Conservation (phyloP, 2,113 vertebrate genomes). For the Hypanus sabinus region DNA sequence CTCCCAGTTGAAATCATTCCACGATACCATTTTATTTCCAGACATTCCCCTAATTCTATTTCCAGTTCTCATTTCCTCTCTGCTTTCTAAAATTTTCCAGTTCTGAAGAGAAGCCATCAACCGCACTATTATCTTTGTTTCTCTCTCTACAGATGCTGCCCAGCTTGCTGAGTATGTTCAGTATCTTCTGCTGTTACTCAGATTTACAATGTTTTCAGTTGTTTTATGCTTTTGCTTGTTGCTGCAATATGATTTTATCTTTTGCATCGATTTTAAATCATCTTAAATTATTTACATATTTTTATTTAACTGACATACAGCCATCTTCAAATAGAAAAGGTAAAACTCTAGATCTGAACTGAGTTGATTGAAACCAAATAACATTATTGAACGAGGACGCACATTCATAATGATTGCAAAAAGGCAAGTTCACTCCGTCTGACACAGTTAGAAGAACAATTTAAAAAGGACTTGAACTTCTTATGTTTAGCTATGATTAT, state of each 20-base stretch:
- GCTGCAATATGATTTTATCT: not conserved
- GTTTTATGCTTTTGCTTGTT: too few species aligned
- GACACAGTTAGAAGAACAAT: not conserved
- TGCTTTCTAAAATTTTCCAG: too few species aligned
- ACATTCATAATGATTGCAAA: not conserved
- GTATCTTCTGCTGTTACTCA: too few species aligned
- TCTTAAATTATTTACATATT: not conserved
- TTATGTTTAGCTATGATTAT: not conserved
- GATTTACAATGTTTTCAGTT: too few species aligned
- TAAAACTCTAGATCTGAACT: not conserved
- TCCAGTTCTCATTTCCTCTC: too few species aligned
- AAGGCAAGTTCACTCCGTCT: not conserved
- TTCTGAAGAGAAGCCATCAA: too few species aligned
- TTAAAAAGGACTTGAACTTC: not conserved
- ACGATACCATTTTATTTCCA: too few species aligned
- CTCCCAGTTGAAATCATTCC: too few species aligned
- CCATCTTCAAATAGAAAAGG: not conserved
- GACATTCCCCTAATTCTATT: too few species aligned
- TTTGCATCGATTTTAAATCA: not conserved
- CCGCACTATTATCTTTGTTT: too few species aligned
- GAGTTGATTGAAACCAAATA: not conserved
- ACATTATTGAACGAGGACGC: not conserved
- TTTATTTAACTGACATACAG: not conserved
- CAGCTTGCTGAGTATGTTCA: too few species aligned
- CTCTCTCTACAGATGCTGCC: too few species aligned